Evolutionary conservation across 2,888 invertebrate species (phyloP), one percentile per base, ranked within the genome.

Genomic region (Brassicogethes aeneus): DNA sequence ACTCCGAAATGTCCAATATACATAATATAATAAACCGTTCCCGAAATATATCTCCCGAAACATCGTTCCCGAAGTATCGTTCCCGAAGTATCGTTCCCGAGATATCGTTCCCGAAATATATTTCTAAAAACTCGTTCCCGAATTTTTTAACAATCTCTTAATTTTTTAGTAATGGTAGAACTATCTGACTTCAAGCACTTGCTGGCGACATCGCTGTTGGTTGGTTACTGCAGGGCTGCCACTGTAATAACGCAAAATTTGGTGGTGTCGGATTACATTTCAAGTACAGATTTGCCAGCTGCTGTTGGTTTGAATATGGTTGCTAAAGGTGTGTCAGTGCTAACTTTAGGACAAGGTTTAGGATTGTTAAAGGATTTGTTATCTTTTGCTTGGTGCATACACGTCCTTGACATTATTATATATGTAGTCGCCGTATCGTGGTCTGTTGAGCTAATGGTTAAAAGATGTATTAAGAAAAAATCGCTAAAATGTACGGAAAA

Each of bases 271-370:
- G 80, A 81, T 48, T 71, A 80, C 56, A 79, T 77, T 48, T 68
- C 69, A 10, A 59, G 60, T 38, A 54, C 59, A 8, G 72, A 74
- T 50, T 55, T 84, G 1, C 78, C 84, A 0, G 78, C 82, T 1
- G 84, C 82, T 0, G 72, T 84, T 2, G 84, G 84, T 1, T 68
- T 84, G 2, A 82, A 80, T 48, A 84, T 84, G 84, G 70, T 84
- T 36, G 72, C 76, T 1, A 83, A 83, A 70, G 83, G 82, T 2
- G 57, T 83, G 2, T 71, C 80, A 17, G 79, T 82, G 0, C 77
- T 82, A 3, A 75, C 77, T 1, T 58, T 79, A 1, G 84, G 83
- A 1, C 81, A 80, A 51, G 47, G 72, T 3, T 57, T 75, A 43
- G 80, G 83, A 14, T 80, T 78, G 75, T 69, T 83, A 37, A 73